Conservation (phyloP, 2,888 invertebrate genomes). For the Aporophyla nigra region DNA sequence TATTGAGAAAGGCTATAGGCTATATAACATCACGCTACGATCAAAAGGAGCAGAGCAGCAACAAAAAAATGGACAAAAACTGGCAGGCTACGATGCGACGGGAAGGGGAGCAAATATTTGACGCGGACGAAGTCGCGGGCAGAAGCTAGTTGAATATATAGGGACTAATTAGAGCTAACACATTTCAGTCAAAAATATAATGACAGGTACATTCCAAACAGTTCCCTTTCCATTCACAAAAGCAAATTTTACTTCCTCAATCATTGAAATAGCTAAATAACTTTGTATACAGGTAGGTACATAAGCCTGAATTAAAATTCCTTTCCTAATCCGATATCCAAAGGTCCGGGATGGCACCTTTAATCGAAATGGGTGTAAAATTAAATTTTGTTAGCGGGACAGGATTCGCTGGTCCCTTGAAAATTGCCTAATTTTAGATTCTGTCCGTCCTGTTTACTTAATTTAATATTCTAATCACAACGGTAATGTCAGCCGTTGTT, state of each 20-base stretch:
- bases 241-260: not conserved
- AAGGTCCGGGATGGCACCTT: conserved; percentile 66
- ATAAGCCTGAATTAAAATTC: conserved; percentile 60
- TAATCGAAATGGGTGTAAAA: conserved; percentile 71
- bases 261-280: conserved; percentile 26
- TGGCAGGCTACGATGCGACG: no score
- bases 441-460: conserved; percentile 67
- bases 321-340: conserved; percentile 66
- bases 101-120: no score
- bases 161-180: no score
- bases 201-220: not conserved
- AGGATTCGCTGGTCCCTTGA: conserved; percentile 59
- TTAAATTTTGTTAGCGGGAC: conserved; percentile 63
- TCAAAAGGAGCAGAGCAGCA: no score
- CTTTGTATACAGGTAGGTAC: conserved; percentile 10
- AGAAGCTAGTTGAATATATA: not conserved
- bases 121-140: no score
- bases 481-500: conserved; percentile 57
- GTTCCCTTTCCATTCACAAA: not conserved
- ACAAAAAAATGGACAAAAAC: no score
- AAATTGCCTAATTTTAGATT: conserved; percentile 73
- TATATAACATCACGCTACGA: no score
- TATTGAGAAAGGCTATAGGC: no score
- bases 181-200: not conserved
- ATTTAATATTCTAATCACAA: conserved; percentile 78